Conservation (phyloP, 2,888 invertebrate genomes). For the Drosophila dives region DNA sequence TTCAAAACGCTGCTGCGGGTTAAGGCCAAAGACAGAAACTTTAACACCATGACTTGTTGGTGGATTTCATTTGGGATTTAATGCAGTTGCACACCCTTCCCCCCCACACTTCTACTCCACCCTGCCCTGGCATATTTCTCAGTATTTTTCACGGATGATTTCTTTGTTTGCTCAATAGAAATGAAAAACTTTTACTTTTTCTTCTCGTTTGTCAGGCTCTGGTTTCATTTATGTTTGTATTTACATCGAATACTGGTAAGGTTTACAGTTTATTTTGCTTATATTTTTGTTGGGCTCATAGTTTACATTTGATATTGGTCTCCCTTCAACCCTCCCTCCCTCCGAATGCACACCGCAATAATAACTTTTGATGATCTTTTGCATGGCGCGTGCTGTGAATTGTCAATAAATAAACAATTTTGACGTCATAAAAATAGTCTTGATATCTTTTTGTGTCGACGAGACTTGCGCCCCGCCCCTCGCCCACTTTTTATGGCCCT, state of each 20-base stretch:
- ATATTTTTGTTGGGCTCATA: background rate
- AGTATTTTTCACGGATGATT: background rate
- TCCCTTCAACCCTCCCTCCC: background rate
- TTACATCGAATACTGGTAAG: constrained; percentile 34
- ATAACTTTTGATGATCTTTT: constrained; percentile 76
- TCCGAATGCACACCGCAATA: constrained; percentile 13
- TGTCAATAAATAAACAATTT: constrained; percentile 78
- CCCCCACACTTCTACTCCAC: no score
- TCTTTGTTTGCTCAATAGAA: constrained; percentile 5
- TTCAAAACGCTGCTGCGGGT: constrained; percentile 40
- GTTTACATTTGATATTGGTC: constrained; percentile 1
- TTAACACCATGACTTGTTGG: constrained; percentile 28
- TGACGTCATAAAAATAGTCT: constrained; percentile 53
- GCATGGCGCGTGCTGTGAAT: constrained; percentile 72
- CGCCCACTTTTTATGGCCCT: constrained; percentile 8
- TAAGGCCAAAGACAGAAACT: constrained; percentile 26
- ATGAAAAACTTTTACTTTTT: constrained; percentile 33
- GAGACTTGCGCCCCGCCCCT: background rate
- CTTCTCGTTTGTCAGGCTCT: constrained; percentile 14
- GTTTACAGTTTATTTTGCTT: background rate
- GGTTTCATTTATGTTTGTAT: constrained; percentile 54
- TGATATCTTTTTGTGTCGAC: constrained; percentile 42
- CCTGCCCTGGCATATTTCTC: background rate
- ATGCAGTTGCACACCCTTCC: background rate
- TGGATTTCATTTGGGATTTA: constrained; percentile 17